Conservation (phyloP, 2,888 invertebrate genomes). For the Alloscopus bannaensis region DNA sequence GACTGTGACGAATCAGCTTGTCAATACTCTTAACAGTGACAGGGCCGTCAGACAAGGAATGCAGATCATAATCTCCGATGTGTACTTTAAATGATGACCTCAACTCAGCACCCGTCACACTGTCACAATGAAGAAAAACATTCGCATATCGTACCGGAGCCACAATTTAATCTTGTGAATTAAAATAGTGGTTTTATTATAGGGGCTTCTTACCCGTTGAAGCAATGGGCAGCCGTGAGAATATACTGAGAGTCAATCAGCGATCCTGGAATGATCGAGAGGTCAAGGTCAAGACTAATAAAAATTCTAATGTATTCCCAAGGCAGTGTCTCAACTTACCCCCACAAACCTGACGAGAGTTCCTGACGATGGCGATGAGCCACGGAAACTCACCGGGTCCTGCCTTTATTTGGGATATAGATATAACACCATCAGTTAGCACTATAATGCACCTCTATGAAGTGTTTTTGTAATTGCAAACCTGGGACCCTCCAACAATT, state of each 20-base stretch:
- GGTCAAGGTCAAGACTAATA: too few relatives aligned
- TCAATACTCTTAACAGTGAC: slow-evolving; percentile 88
- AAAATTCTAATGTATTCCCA: background rate
- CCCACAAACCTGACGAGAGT: slow-evolving; percentile 72
- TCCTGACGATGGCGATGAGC: slow-evolving; percentile 71
- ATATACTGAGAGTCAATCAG: slow-evolving; percentile 72
- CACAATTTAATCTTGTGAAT: too few relatives aligned
- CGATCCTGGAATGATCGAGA: too few relatives aligned
- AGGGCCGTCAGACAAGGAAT: slow-evolving; percentile 83
- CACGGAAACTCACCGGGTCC: slow-evolving; percentile 64
- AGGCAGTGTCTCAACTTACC: slow-evolving; percentile 45
- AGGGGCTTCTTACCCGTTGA: slow-evolving; percentile 73
- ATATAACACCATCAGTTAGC: background rate
- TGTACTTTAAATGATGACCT: slow-evolving; percentile 80
- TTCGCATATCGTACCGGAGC: background rate
- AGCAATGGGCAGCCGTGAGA: slow-evolving; percentile 74
- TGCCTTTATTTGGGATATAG: slow-evolving; percentile 39
- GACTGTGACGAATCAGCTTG: slow-evolving; percentile 82
- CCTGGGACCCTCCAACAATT: slow-evolving; percentile 65
- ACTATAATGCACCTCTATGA: background rate
- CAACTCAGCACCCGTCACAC: slow-evolving; percentile 15
- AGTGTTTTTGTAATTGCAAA: slow-evolving; percentile 14
- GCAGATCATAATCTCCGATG: slow-evolving; percentile 89
- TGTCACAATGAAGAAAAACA: slow-evolving; percentile 1
- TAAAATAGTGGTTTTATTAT: too few relatives aligned